Percentiles rank a stretch among this genome's conserved stretches.
Conservation (phyloP, 2,888 invertebrate genomes). For the Oscheius myriophilus region DNA sequence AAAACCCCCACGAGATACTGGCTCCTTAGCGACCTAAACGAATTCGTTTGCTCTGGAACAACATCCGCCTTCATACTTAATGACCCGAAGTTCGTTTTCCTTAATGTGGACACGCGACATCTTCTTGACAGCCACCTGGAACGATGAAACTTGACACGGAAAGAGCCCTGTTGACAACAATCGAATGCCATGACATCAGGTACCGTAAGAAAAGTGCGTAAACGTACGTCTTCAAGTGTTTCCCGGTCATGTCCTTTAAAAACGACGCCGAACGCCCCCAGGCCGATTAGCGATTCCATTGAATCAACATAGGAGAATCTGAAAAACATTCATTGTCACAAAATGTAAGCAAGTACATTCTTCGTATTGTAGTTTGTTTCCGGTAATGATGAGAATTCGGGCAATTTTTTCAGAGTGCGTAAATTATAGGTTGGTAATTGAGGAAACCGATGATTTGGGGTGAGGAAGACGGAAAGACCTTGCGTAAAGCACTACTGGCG, state of each 20-base stretch:
- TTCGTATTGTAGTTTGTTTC: too few relatives aligned
- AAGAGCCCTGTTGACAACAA: neutral
- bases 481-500: too few relatives aligned
- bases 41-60: neutral
- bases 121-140: conserved; percentile 66
- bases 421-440: too few relatives aligned
- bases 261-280: conserved; percentile 66
- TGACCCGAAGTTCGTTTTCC: conserved; percentile 62
- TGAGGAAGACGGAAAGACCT: too few relatives aligned
- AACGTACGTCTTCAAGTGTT: conserved; percentile 28
- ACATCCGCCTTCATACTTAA: conserved; percentile 39
- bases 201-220: neutral
- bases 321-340: neutral
- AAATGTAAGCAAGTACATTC: neutral
- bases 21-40: conserved; percentile 47
- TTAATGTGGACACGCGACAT: conserved; percentile 62
- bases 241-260: conserved; percentile 51
- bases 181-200: too few relatives aligned
- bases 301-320: conserved; percentile 60
- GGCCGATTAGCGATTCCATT: conserved; percentile 57
- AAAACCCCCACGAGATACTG: conserved; percentile 62
- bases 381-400: too few relatives aligned
- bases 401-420: too few relatives aligned
- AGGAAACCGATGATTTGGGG: too few relatives aligned
- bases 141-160: conserved; percentile 5